Evolutionary conservation across 2,888 invertebrate genomes (phyloP), one percentile per base, ranked within the genome.

Genomic region (Agrypnus murinus): DNA sequence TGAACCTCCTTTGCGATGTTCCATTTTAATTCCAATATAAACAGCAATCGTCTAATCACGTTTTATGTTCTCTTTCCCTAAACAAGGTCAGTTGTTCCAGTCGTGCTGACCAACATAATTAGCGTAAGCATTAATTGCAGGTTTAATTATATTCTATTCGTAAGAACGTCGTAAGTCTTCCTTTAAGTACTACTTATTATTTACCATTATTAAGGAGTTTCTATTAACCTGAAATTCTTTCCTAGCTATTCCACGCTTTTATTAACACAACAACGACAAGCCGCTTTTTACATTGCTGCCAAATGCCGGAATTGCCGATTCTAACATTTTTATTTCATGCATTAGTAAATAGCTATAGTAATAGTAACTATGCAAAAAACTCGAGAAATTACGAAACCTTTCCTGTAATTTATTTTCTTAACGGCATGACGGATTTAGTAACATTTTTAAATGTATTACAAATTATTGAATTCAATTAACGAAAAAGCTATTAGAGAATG

Each of bases 41-140:
- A 25, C 5, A 25, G 5, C 25, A 25, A 25, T 25, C 25, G 5
- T n/a, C n/a, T 25, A 25, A 25, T 25, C 25, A 25, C 25, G 25
- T 25, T 25, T 62, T 67, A 36, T 40, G 55, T 71, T 74, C 55
- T 69, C 5, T 25, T 25, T 25, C 25, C 5, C 5, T 5, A 25
- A 76, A 75, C 76, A 78, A 76, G 77, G 78, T 74, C 78, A 69
- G 60, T 34, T 69, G 74, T 76, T 78, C 70, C 75, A 74, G 75
- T 75, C 73, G 73, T 74, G 73, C 59, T 43, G 67, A 65, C 57
- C 45, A 65, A 40, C 15, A 68, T 69, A 73, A 74, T 72, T 74
- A 71, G 57, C 53, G 60, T 65, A 59, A 67, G 65, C 66, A 53
- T 46, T 74, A 73, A 75, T 74, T 71, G 62, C 67, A 65, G 38